These are phyloP conservation scores for Syngnathus typhle DNA, from an alignment of 2,113 vertebrate genomes.

Conservation along the genomic window DNA sequence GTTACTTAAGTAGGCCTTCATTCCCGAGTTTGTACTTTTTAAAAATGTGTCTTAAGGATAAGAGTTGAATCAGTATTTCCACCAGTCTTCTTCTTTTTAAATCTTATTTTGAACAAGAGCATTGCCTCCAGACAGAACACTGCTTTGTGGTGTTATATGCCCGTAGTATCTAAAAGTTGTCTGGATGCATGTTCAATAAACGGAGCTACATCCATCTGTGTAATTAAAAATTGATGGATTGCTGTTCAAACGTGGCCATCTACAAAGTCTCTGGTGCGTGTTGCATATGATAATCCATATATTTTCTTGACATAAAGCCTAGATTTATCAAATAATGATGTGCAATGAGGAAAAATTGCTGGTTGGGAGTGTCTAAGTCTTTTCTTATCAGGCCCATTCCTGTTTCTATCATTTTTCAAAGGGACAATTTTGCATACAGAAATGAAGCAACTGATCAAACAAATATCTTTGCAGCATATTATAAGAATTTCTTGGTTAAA, in stretches of 20 bases:
- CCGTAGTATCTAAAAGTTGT: neutral
- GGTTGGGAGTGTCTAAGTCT: too few species aligned
- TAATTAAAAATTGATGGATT: conserved; percentile 32
- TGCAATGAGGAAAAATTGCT: neutral
- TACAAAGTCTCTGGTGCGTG: conserved; percentile 6
- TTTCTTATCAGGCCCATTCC: neutral
- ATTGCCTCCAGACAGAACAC: neutral
- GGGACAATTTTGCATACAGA: neutral
- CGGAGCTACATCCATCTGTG: conserved; percentile 10
- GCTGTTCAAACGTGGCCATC: conserved; percentile 1
- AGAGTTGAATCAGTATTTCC: neutral
- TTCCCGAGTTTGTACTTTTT: too few species aligned
- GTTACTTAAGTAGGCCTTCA: too few species aligned
- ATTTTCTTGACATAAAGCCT: conserved; percentile 14
- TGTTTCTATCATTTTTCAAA: neutral
- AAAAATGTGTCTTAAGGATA: too few species aligned
- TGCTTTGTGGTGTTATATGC: neutral
- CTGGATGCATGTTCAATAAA: conserved; percentile 11
- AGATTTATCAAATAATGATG: conserved; percentile 9
- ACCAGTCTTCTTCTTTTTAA: too few species aligned
- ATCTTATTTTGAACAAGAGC: neutral
- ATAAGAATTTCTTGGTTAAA: too few species aligned
- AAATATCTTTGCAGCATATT: too few species aligned
- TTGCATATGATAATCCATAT: conserved; percentile 7
- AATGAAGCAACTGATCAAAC: too few species aligned